These are phyloP conservation scores for Aurelia sp. DNA, from an alignment of 30 jellyfish, hydroid and myxozoan genomes.

Conservation along the genomic window DNA sequence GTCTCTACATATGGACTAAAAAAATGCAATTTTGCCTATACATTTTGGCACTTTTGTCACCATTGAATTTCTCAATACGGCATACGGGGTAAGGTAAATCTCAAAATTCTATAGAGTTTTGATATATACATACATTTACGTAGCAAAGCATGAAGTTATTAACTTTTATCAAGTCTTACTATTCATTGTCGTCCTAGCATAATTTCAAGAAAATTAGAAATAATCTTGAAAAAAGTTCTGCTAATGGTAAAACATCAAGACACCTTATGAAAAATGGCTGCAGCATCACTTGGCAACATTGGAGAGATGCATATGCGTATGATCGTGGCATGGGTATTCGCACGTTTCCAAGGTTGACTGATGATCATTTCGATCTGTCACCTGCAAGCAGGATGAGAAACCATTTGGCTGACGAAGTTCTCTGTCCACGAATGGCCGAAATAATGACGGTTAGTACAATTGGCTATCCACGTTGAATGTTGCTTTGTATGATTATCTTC, in stretches of 20 bases:
- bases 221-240: background rate
- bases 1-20: too few relatives aligned
- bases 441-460: background rate
- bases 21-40: too few relatives aligned
- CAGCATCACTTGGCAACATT: background rate
- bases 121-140: too few relatives aligned
- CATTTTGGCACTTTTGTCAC: too few relatives aligned
- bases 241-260: background rate
- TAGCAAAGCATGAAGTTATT: too few relatives aligned
- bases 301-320: background rate
- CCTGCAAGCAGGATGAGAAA: background rate
- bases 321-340: background rate
- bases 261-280: background rate
- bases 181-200: background rate
- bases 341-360: background rate
- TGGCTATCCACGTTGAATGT: too few relatives aligned
- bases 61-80: too few relatives aligned
- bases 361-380: background rate
- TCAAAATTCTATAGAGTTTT: too few relatives aligned
- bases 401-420: background rate
- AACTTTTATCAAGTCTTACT: too few relatives aligned
- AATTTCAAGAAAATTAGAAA: conserved; percentile 6
- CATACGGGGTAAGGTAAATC: too few relatives aligned
- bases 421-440: background rate
- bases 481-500: too few relatives aligned